A percentile compares a stretch with the other conserved stretches of the same genome.
Evolutionary conservation across 2,113 vertebrate genomes (phyloP).

Genomic region (Camelus bactrianus): DNA sequence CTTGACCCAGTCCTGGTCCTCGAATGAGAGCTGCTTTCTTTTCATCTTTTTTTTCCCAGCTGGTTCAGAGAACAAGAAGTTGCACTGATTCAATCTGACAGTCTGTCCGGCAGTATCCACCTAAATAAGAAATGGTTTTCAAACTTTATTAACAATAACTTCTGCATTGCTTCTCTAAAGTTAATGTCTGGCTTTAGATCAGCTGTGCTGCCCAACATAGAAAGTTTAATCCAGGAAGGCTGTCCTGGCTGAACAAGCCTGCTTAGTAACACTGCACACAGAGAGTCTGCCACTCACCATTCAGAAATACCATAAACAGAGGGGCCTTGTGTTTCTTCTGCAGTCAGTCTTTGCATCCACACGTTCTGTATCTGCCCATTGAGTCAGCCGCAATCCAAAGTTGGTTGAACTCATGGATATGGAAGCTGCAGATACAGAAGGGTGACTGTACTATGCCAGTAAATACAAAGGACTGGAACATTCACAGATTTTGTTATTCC

Average conservation of each 20-base stretch:
- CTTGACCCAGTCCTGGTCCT: neutral
- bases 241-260: neutral
- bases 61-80: neutral
- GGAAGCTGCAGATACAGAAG: neutral
- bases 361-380: neutral
- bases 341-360: neutral
- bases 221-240: neutral
- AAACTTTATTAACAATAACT: slow-evolving; percentile 1
- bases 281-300: neutral
- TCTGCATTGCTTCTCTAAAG: slow-evolving; percentile 46
- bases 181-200: neutral
- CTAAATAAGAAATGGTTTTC: slow-evolving; percentile 45
- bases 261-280: fast-evolving
- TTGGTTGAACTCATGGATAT: neutral
- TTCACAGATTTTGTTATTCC: neutral
- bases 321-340: neutral
- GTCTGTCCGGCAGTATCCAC: neutral
- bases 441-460: neutral
- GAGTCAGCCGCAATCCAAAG: neutral
- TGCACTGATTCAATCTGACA: neutral
- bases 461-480: neutral
- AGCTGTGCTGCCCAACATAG: neutral
- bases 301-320: neutral
- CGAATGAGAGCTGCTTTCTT: neutral
- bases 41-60: neutral